Base-by-base conservation (phyloP, 1,140 invertebrate genomes). In the Lanistes nyassanus region DNA sequence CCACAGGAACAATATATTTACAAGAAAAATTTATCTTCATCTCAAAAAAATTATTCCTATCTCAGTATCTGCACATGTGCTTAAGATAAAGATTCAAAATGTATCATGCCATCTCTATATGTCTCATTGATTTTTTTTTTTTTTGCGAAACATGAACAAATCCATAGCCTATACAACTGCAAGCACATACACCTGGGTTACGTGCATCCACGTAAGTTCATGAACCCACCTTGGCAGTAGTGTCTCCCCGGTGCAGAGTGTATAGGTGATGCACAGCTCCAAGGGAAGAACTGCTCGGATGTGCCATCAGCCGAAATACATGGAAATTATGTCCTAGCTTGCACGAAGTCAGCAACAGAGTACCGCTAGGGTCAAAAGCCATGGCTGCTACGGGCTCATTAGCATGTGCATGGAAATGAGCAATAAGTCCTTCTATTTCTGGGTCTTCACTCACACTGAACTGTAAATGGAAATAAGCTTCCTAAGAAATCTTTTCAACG, bases 221-320 rank as follows among this genome's bases (percentile, higher is more conserved):
- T 16, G 13, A 29, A 64, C 64, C 64, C 78, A 91, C 91, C 87
- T 91, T 92, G 7, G 92, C 92, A 51, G 90, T 90, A 1, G 92
- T 93, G 80, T 92, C 93, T 34, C 93, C 93, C 75, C 98, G 92
- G 87, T 98, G 96, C 55, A 99, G 90, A 42, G 97, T 94, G 88
- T 99, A 99, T 23, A 99, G 90, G 90, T 99, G 98, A 89, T 99
- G 97, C 34, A 99, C 96, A 4, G 96, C 94, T 11, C 96, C 95
- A 60, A 97, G 90, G 26, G 93, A 93, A 34, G 96, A 93, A 1
- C 95, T 94, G 47, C 94, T 93, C 0, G 97, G 96, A 92, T 98
- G 97, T 0, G 97, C 94, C 84, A 97, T 94, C 79, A 99, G 93
- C 76, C 95, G 92, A 89, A 99, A 99, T 64, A 99, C 92, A 89